Percentiles rank a stretch among this genome's conserved stretches.
These are phyloP conservation scores for Bombyx mandarina DNA, from an alignment of 1,140 invertebrate species.

Conservation along the genomic window DNA sequence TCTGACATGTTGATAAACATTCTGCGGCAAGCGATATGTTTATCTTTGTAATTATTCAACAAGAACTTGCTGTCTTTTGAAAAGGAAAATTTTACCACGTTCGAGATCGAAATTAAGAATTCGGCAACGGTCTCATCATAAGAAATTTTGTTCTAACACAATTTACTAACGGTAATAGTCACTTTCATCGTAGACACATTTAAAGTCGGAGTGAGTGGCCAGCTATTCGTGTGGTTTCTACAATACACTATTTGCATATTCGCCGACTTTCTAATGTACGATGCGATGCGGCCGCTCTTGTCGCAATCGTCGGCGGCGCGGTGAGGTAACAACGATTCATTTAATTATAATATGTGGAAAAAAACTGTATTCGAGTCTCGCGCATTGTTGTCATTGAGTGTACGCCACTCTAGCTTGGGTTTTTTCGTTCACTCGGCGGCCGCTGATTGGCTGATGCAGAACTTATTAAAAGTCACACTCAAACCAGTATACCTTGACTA, in stretches of 20 bases:
- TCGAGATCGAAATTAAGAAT: conserved; percentile 25
- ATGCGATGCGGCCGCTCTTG: conserved; percentile 62
- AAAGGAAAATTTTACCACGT: conserved; percentile 11
- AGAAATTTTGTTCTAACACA: conserved; percentile 48
- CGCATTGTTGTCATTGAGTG: conserved; percentile 32
- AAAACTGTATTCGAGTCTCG: conserved; percentile 36
- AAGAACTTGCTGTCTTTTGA: conserved; percentile 14
- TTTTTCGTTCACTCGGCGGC: conserved; percentile 21
- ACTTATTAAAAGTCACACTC: conserved; percentile 29
- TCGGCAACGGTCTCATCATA: conserved; percentile 26
- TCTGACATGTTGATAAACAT: conserved; percentile 38
- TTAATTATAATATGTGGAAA: conserved; percentile 52
- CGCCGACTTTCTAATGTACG: conserved; percentile 69
- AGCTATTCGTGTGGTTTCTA: conserved; percentile 69
- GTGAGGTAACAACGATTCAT: conserved; percentile 63
- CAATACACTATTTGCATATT: conserved; percentile 69
- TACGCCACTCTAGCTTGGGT: conserved; percentile 21
- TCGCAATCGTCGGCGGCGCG: conserved; percentile 55
- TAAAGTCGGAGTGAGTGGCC: conserved; percentile 66
- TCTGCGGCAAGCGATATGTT: conserved; percentile 27
- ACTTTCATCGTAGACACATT: conserved; percentile 67
- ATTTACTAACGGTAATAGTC: conserved; percentile 61
- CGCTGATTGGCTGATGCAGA: conserved; percentile 22
- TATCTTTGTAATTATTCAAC: conserved; percentile 14
- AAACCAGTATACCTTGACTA: conserved; percentile 35